A percentile compares a stretch with the other conserved stretches of the same genome.
phyloP scores from a whole-genome alignment of 2,888 invertebrate genomes.

The Muschampia plurimacula region DNA sequence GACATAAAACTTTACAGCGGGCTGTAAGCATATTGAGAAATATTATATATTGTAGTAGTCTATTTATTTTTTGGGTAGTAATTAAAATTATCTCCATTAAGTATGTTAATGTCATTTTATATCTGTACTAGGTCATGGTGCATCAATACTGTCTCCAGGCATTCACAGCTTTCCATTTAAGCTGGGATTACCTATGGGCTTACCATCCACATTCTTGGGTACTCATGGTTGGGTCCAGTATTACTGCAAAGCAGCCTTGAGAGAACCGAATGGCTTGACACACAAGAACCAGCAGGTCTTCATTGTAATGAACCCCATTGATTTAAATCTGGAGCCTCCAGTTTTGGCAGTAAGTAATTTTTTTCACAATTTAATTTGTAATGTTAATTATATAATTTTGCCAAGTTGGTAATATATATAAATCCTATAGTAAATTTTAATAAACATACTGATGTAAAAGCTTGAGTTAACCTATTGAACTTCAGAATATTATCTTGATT shows the following conservation, averaged over 20 bases:
- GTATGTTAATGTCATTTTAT: not conserved
- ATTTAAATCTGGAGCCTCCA: conserved; percentile 95
- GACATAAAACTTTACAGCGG: too few relatives aligned
- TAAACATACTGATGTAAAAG: too few relatives aligned
- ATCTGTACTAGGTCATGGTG: conserved; percentile 89
- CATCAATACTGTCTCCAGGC: conserved; percentile 94
- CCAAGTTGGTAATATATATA: too few relatives aligned
- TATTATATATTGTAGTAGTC: too few relatives aligned
- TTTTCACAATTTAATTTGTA: not conserved
- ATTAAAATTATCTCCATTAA: too few relatives aligned
- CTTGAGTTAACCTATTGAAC: too few relatives aligned
- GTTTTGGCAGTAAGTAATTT: conserved; percentile 91
- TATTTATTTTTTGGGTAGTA: too few relatives aligned
- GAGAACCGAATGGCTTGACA: conserved; percentile 95
- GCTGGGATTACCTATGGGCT: conserved; percentile 94
- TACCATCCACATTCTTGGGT: conserved; percentile 97
- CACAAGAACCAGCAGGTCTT: conserved; percentile 99
- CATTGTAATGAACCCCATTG: conserved; percentile 98
- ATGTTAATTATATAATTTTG: too few relatives aligned
- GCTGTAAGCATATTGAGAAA: too few relatives aligned
- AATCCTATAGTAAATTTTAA: too few relatives aligned
- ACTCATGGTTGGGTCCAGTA: conserved; percentile 98
- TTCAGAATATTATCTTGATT: too few relatives aligned
- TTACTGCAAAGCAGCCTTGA: conserved; percentile 95
- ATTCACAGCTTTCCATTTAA: conserved; percentile 98